These are phyloP conservation scores for Olivierus martensii DNA, from an alignment of 1,140 invertebrate genomes.

Conservation along the genomic window DNA sequence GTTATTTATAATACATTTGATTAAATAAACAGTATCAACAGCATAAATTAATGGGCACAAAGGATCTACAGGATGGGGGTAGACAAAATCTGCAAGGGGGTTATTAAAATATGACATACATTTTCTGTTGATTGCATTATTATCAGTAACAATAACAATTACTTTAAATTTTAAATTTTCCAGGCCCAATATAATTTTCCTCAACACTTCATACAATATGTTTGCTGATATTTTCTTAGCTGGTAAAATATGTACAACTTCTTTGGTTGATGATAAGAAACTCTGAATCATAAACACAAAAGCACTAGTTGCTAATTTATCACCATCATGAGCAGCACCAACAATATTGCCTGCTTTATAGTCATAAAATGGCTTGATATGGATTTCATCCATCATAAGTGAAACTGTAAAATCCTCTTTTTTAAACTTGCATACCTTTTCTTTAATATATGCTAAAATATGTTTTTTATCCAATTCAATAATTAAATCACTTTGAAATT, in stretches of 20 bases:
- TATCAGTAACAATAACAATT: neutral
- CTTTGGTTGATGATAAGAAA: neutral
- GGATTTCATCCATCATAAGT: conserved; percentile 2
- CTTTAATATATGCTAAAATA: too few species aligned
- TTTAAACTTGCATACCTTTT: too few species aligned
- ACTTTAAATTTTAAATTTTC: neutral
- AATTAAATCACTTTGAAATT: too few species aligned
- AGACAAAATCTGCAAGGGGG: neutral
- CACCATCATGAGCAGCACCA: neutral
- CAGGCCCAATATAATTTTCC: neutral
- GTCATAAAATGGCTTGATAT: conserved; percentile 7
- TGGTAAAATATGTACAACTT: conserved; percentile 1
- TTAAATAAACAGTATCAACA: neutral
- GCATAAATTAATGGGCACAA: neutral
- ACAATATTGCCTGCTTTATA: conserved; percentile 1
- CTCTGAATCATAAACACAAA: conserved; percentile 1
- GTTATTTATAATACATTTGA: neutral
- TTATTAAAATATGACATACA: neutral
- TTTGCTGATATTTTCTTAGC: neutral
- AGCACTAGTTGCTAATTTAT: neutral
- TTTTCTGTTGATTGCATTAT: conserved; percentile 3
- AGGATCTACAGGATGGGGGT: neutral
- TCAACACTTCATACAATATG: neutral
- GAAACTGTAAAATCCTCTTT: neutral
- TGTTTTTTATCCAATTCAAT: too few species aligned